These are phyloP conservation scores for Seriola quinqueradiata DNA, from an alignment of 2,113 vertebrate species.

Conservation along the genomic window DNA sequence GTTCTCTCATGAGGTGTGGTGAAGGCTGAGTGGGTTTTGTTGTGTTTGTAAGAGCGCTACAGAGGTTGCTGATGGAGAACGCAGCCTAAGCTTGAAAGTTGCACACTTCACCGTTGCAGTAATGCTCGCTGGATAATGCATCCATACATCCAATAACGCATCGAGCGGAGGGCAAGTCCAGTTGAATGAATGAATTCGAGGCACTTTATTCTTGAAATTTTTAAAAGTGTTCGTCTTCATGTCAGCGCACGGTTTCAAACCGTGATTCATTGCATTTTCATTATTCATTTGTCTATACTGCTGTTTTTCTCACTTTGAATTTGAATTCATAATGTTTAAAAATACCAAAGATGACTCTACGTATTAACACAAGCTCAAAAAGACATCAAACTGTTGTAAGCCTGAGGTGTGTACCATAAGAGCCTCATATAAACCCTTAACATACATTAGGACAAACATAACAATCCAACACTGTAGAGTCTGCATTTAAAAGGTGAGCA, in stretches of 20 bases:
- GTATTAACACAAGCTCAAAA: no score
- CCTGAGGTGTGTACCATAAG: no score
- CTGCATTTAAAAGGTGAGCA: no score
- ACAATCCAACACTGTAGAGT: no score
- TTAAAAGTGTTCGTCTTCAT: constrained; percentile 29
- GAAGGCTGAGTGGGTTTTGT: constrained; percentile 49
- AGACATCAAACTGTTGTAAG: no score
- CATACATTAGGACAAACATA: neutral
- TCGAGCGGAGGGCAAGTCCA: constrained; percentile 8
- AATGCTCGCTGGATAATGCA: constrained; percentile 47
- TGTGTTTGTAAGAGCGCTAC: constrained; percentile 27
- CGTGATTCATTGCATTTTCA: neutral
- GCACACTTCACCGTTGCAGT: constrained; percentile 9
- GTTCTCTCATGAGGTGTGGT: constrained; percentile 34
- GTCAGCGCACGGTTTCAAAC: neutral
- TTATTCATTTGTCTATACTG: neutral
- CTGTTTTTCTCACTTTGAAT: neutral
- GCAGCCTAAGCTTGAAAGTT: constrained; percentile 27
- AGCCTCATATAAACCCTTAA: constrained; percentile 3
- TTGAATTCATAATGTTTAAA: neutral
- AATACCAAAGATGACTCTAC: neutral
- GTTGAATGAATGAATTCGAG: constrained; percentile 39
- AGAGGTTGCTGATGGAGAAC: constrained; percentile 31
- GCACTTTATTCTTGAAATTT: constrained; percentile 30
- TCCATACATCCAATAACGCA: constrained; percentile 45